Evolutionary conservation across 2,113 vertebrate species (phyloP), one percentile per base, ranked within the genome.

Genomic region (Spea multiplicata): DNA sequence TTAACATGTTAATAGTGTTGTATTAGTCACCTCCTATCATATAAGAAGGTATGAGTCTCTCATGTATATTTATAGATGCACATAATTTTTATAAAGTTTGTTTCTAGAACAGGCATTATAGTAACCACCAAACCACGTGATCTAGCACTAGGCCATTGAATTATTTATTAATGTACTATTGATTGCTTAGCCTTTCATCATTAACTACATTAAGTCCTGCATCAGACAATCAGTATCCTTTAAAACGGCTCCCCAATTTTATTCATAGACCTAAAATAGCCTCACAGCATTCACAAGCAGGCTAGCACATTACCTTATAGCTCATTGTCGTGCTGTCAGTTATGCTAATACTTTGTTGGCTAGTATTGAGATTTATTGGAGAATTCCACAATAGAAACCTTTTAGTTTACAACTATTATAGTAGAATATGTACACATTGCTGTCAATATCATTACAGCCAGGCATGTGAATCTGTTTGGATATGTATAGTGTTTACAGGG

Each of bases 141-240:
- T 74, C 78, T 74, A 80, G 78, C 78, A 74, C 78, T 48, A 66
- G 78, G 17, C 71, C 78, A n/a, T 66, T 84, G 83, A 82, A 84
- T 84, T 78, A 84, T 84, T 82, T 72, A 84, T 84, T 73, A 66
- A 71, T 76, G 55, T 67, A 44, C 81, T 77, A 82, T 82, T 84
- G 81, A 82, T 82, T 82, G 74, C 74, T 80, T 76, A 71, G 79
- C 74, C 74, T 80, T 80, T 68, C 48, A 74, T 80, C 74, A 80
- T 84, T 84, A 82, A 74, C 73, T 82, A 70, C 78, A 80, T 82
- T 74, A 82, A 82, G 62, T 73, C 74, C 74, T 69, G 78, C 57
- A 76, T 72, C 52, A 57, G 69, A 66, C 49, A 67, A 71, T 49
- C 67, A 49, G 47, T 70, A 70, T 70, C 59, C 71, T 66, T 73